phyloP scores from a whole-genome alignment of 2,113 vertebrate species.

The Cyanistes caeruleus region DNA sequence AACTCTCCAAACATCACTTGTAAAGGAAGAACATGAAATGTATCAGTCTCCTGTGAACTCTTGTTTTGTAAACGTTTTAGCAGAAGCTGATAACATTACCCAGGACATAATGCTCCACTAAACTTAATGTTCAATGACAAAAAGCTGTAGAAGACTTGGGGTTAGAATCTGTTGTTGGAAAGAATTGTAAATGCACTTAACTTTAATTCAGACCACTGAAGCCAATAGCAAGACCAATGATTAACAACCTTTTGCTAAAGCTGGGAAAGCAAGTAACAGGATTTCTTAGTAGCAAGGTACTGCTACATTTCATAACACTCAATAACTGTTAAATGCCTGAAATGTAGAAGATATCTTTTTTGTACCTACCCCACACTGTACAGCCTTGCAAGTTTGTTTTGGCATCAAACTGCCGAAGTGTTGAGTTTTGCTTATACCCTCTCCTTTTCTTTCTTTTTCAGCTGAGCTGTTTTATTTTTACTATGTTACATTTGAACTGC shows the following conservation, averaged over 20 bases:
- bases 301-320: not conserved
- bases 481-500: slow-evolving; percentile 41
- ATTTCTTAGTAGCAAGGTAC: not conserved
- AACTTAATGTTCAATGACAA: not conserved
- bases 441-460: not conserved
- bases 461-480: not conserved
- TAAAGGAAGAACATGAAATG: not conserved
- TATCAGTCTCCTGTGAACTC: not conserved
- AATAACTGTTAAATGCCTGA: not conserved
- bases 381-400: not conserved
- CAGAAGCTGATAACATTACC: not conserved
- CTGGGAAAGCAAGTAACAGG: not conserved
- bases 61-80: not conserved
- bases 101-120: not conserved
- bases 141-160: not conserved
- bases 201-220: not conserved
- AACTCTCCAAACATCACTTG: not conserved
- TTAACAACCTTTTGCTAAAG: not conserved
- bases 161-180: not conserved
- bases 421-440: not conserved
- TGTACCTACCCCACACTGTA: not conserved
- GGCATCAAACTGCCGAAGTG: not conserved
- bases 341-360: not conserved
- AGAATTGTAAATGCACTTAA: not conserved
- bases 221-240: not conserved